Percentiles rank a stretch among this genome's conserved stretches.
phyloP scores from a whole-genome alignment of 2,888 invertebrate species.

The Zygothrica quintamaculata region DNA sequence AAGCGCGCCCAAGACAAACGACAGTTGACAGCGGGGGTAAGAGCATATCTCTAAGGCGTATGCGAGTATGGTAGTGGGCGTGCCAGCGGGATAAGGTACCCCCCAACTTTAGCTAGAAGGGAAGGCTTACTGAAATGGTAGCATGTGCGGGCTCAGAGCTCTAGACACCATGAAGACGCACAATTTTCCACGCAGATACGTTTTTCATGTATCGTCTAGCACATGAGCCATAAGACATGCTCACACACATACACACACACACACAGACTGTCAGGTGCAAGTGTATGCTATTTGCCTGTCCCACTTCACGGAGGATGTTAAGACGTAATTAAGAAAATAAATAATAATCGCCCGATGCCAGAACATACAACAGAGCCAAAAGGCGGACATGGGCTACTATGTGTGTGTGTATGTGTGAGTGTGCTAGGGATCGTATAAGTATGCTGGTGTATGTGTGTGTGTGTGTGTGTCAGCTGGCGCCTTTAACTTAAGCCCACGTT shows the following conservation, averaged over 20 bases:
- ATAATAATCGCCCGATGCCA: slow-evolving; percentile 80
- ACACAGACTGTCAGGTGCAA: slow-evolving; percentile 47
- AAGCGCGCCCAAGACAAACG: slow-evolving; percentile 69
- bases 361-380: slow-evolving; percentile 24
- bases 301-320: slow-evolving; percentile 65
- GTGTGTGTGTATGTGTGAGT: slow-evolving; percentile 10
- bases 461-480: slow-evolving; percentile 51
- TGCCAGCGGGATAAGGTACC: slow-evolving; percentile 59
- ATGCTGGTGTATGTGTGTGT: not conserved
- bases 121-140: slow-evolving; percentile 74
- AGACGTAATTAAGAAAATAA: slow-evolving; percentile 82
- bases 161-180: slow-evolving; percentile 39
- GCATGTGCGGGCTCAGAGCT: slow-evolving; percentile 64
- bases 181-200: slow-evolving; percentile 68
- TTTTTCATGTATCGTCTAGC: slow-evolving; percentile 54
- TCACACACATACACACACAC: slow-evolving; percentile 3
- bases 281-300: slow-evolving; percentile 33
- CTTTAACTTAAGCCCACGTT: slow-evolving; percentile 72
- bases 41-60: slow-evolving; percentile 8
- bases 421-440: not conserved
- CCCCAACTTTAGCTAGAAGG: slow-evolving; percentile 38
- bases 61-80: slow-evolving; percentile 2
- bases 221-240: slow-evolving; percentile 56
- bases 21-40: slow-evolving; percentile 60
- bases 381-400: slow-evolving; percentile 19